A percentile compares a stretch with the other conserved stretches of the same genome.
Evolutionary conservation across 2,888 invertebrate species (phyloP).

Genomic region (Crioceris asparagi): DNA sequence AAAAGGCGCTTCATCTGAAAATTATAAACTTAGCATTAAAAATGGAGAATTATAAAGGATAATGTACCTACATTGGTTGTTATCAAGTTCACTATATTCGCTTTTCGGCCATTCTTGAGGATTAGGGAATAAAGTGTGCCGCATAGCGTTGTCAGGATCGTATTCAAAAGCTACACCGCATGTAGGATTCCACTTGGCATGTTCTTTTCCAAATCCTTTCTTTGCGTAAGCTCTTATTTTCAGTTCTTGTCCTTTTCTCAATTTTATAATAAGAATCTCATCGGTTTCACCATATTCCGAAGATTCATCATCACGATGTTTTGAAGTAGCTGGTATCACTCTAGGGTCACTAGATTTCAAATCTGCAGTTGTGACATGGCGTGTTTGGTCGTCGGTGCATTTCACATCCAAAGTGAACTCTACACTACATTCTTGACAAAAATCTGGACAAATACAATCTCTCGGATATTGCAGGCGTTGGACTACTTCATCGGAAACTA

Average conservation of each 20-base stretch:
- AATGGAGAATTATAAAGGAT: constrained; percentile 1
- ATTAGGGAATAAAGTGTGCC: constrained; percentile 90
- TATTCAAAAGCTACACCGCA: constrained; percentile 98
- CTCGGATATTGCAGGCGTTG: constrained; percentile 88
- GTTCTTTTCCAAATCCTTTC: constrained; percentile 93
- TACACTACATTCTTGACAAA: constrained; percentile 95
- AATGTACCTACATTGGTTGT: constrained; percentile 62
- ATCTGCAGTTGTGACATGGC: constrained; percentile 94
- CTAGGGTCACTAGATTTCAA: constrained; percentile 83
- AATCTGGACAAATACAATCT: constrained; percentile 95
- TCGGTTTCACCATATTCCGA: constrained; percentile 91
- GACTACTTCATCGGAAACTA: constrained; percentile 94
- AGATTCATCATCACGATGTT: constrained; percentile 83
- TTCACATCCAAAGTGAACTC: constrained; percentile 96
- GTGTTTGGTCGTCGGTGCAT: constrained; percentile 86
- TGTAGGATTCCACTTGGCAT: constrained; percentile 99
- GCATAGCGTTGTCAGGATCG: constrained; percentile 95
- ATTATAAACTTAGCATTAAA: constrained; percentile 3
- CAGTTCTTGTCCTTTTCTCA: constrained; percentile 42
- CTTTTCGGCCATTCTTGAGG: constrained; percentile 99
- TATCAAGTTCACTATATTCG: constrained; percentile 88
- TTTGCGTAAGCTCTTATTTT: constrained; percentile 79
- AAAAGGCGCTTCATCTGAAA: constrained; percentile 75
- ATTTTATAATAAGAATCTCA: constrained; percentile 66
- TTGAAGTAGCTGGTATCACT: constrained; percentile 88